phyloP scores from a whole-genome alignment of 2,113 vertebrate species.

The Carassius gibelio region DNA sequence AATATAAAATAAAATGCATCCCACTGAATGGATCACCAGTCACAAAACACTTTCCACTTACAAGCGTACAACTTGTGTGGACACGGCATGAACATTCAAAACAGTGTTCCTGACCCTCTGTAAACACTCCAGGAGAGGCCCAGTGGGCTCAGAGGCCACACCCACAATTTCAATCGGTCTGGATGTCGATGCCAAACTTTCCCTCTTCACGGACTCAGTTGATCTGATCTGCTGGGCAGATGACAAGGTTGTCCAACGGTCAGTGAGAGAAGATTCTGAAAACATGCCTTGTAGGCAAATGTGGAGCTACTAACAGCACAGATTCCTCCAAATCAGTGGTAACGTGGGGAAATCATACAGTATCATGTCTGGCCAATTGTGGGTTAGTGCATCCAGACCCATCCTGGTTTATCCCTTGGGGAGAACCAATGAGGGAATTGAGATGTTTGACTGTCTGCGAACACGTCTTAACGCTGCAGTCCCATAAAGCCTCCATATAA shows the following conservation, averaged over 20 bases:
- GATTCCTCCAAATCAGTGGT: background rate
- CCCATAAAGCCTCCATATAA: background rate
- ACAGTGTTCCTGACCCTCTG: too few species aligned
- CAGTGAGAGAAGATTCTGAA: background rate
- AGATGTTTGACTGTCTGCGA: background rate
- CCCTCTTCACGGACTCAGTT: background rate
- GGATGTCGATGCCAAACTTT: too few species aligned
- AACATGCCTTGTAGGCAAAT: background rate
- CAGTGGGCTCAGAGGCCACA: too few species aligned
- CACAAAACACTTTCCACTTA: background rate
- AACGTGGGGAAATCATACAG: background rate
- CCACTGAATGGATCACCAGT: background rate
- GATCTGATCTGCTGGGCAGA: background rate
- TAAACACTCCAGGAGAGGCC: background rate
- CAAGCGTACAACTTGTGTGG: rapidly evolving
- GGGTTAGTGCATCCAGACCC: background rate
- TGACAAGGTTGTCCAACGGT: background rate
- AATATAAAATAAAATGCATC: too few species aligned
- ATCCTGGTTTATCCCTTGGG: background rate
- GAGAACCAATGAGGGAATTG: background rate
- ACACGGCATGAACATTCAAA: background rate
- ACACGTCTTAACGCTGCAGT: background rate
- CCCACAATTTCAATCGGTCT: too few species aligned
- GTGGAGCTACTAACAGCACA: background rate
- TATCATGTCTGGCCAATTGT: background rate